Conservation (phyloP, 2,888 invertebrate genomes). For the Nephrotoma appendiculata region DNA sequence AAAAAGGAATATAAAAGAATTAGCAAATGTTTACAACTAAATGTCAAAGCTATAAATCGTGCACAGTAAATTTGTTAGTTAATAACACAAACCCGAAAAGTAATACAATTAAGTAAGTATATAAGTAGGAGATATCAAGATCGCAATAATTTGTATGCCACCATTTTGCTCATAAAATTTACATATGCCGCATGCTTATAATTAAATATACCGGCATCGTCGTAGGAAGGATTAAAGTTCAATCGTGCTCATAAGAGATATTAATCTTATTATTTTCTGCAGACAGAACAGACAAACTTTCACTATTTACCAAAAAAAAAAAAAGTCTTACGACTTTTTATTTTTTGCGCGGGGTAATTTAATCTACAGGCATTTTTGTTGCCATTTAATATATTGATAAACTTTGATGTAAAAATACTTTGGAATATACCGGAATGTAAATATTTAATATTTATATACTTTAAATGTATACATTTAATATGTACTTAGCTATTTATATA, state of each 20-base stretch:
- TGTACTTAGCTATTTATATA: background rate
- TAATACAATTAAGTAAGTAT: background rate
- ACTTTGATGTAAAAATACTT: background rate
- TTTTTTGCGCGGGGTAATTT: background rate
- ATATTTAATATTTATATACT: background rate
- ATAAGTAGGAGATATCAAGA: background rate
- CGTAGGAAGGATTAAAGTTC: background rate
- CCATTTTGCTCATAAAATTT: background rate
- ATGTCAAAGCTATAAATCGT: too few relatives aligned
- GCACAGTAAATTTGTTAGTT: too few relatives aligned
- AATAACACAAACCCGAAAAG: background rate
- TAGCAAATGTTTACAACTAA: background rate
- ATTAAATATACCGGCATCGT: background rate
- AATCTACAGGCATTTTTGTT: background rate
- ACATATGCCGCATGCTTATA: background rate
- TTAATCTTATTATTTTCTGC: background rate
- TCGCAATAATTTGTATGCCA: background rate
- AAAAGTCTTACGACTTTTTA: background rate
- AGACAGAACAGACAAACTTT: background rate
- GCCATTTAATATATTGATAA: background rate
- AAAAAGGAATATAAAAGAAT: too few relatives aligned
- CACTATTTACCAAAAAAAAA: background rate
- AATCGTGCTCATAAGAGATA: background rate
- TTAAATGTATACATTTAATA: background rate
- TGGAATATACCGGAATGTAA: background rate